Evolutionary conservation across 2,888 invertebrate species (phyloP), one percentile per base, ranked within the genome.

Genomic region (Liopterus haemorrhoidalis): DNA sequence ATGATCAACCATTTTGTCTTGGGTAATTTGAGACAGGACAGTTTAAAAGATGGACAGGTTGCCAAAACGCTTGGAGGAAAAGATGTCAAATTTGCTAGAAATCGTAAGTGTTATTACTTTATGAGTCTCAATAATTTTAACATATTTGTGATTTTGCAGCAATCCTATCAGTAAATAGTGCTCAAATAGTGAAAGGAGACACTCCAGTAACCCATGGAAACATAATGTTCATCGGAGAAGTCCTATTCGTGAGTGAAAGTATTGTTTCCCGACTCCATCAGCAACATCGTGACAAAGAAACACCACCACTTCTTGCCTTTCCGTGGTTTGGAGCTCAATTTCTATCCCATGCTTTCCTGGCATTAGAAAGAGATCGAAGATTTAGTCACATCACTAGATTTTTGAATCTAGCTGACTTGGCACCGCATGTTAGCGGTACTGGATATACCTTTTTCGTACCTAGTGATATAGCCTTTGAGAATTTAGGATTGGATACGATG

Each of bases 391-490:
- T 77, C 32, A 76, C 78, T 14, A 69, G 78, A 57, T 78, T 77
- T 60, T 63, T 79, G n/a, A 78, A 78, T 61, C 68, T 75, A 52
- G 77, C 78, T 1, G 78, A 78, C 60, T 69, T 78, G 38, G 78
- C 77, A 1, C 76, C 75, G 3, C 74, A 74, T 53, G 72, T 78
- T 33, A 74, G 76, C 16, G 78, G 77, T n/a, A 73, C 76, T 12
- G 78, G 76, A 48, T 79, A 79, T 61, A 82, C 83, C 1, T 76
- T 83, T 59, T 80, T 83, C 62, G 82, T 82, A 35, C 83, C 82
- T 5, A 76, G 73, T 5, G 81, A 83, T 62, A 71, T 70, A 22
- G 82, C 82, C 2, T 82, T 83, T 59, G 73, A 75, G 52, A 69
- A 72, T 50, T 61, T 78, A n/a, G 78, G 79, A 8, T 68, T 76